phyloP scores from a whole-genome alignment of 2,888 invertebrate species.

The Oscheius sp. region DNA sequence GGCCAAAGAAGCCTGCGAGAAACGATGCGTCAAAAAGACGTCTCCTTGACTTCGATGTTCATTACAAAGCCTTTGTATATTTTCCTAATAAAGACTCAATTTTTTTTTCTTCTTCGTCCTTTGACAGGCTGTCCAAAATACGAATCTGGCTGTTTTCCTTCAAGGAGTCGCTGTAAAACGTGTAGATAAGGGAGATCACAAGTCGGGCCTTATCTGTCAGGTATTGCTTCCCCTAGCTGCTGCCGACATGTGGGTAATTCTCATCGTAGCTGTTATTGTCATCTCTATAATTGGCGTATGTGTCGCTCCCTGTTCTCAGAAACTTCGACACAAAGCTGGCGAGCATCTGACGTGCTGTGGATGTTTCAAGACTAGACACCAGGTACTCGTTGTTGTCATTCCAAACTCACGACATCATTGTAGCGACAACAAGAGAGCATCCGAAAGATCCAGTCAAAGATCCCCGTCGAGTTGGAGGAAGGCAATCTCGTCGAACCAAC shows the following conservation, averaged over 20 bases:
- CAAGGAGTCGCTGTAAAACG: neutral
- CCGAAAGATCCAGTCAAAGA: neutral
- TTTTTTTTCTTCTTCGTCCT: too few relatives aligned
- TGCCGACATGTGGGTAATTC: constrained; percentile 21
- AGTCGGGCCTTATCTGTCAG: too few relatives aligned
- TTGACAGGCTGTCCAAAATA: too few relatives aligned
- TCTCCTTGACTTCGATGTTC: too few relatives aligned
- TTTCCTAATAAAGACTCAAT: too few relatives aligned
- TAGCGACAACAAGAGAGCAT: constrained; percentile 12
- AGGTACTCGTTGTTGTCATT: too few relatives aligned
- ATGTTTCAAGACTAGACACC: constrained; percentile 3
- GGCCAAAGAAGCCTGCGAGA: neutral
- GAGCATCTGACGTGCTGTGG: constrained; percentile 25
- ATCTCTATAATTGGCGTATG: constrained; percentile 10
- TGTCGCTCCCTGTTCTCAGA: constrained; percentile 25
- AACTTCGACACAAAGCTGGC: constrained; percentile 11
- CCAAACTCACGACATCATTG: too few relatives aligned
- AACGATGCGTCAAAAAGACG: too few relatives aligned
- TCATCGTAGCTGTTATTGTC: constrained; percentile 9
- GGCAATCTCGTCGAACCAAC: constrained; percentile 4
- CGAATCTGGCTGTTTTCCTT: too few relatives aligned
- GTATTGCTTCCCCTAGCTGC: too few relatives aligned
- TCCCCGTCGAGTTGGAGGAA: neutral
- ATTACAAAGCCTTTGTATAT: too few relatives aligned
- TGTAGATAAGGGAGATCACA: neutral